These are phyloP conservation scores for Tachystola acroxantha DNA, from an alignment of 2,888 invertebrate genomes.

Conservation along the genomic window DNA sequence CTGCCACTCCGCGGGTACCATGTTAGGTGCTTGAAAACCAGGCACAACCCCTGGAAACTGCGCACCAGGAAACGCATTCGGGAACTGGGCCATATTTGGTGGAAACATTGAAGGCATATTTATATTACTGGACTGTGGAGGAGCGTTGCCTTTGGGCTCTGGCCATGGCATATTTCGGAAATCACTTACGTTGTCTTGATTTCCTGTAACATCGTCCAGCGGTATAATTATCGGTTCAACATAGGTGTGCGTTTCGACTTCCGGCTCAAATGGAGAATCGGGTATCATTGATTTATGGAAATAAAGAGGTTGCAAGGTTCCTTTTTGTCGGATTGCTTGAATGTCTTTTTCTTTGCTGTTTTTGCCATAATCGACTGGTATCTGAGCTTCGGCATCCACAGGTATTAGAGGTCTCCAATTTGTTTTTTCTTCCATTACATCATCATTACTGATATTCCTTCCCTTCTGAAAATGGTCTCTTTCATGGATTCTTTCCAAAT, in stretches of 20 bases:
- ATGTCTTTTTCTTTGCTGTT: slow-evolving; percentile 92
- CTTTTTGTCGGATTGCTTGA: slow-evolving; percentile 91
- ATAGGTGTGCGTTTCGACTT: slow-evolving; percentile 86
- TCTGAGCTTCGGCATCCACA: slow-evolving; percentile 82
- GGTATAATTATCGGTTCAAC: slow-evolving; percentile 91
- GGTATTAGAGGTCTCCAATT: slow-evolving; percentile 85
- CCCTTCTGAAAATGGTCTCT: slow-evolving; percentile 88
- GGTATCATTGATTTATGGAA: slow-evolving; percentile 91
- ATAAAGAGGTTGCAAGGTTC: slow-evolving; percentile 88
- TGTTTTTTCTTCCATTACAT: slow-evolving; percentile 89
- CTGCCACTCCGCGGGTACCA: slow-evolving; percentile 59
- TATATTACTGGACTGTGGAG: slow-evolving; percentile 44
- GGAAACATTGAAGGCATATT: slow-evolving; percentile 69
- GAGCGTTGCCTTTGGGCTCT: slow-evolving; percentile 85
- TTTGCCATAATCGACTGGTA: slow-evolving; percentile 83
- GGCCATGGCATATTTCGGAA: slow-evolving; percentile 89
- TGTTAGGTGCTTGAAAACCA: slow-evolving; percentile 59
- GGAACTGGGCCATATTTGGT: slow-evolving; percentile 62
- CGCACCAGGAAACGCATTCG: slow-evolving; percentile 61
- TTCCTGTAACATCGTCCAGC: slow-evolving; percentile 91
- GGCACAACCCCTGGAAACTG: slow-evolving; percentile 59
- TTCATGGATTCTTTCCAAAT: slow-evolving; percentile 92
- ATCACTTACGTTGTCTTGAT: slow-evolving; percentile 88
- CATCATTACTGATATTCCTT: slow-evolving; percentile 85
- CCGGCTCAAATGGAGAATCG: slow-evolving; percentile 92